A percentile compares a stretch with the other conserved stretches of the same genome.
Conservation (phyloP, 1,140 invertebrate genomes). For the Neodiprion fabricii region DNA sequence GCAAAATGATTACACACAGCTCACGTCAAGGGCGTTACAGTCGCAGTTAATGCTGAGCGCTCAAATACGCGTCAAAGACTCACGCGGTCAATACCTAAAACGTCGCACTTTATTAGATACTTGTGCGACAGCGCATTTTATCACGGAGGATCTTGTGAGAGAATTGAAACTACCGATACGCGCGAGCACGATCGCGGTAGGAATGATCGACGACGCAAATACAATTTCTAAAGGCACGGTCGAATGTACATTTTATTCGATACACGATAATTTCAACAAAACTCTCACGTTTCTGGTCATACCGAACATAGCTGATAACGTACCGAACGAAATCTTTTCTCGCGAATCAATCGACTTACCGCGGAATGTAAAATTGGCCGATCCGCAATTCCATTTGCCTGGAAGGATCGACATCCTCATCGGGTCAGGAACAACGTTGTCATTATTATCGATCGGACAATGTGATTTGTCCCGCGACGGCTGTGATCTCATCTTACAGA, state of each 20-base stretch:
- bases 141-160: constrained; percentile 24
- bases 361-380: background rate
- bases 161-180: constrained; percentile 21
- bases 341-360: background rate
- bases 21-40: constrained; percentile 20
- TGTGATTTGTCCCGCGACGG: background rate
- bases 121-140: constrained; percentile 27
- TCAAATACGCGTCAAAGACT: constrained; percentile 20
- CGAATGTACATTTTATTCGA: constrained; percentile 17
- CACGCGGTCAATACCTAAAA: constrained; percentile 11
- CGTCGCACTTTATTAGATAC: constrained; percentile 22
- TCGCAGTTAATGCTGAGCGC: constrained; percentile 28
- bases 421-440: background rate
- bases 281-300: constrained; percentile 20
- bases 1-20: constrained; percentile 10
- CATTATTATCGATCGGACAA: constrained; percentile 6
- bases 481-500: background rate
- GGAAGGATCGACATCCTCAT: background rate
- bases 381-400: constrained; percentile 11
- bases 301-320: no score
- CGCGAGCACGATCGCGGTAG: constrained; percentile 15
- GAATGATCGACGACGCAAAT: constrained; percentile 18
- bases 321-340: no score
- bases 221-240: constrained; percentile 22
- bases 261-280: constrained; percentile 24